Base-by-base conservation (phyloP, 2,888 invertebrate genomes). In the Melikaiella ostensackeni region DNA sequence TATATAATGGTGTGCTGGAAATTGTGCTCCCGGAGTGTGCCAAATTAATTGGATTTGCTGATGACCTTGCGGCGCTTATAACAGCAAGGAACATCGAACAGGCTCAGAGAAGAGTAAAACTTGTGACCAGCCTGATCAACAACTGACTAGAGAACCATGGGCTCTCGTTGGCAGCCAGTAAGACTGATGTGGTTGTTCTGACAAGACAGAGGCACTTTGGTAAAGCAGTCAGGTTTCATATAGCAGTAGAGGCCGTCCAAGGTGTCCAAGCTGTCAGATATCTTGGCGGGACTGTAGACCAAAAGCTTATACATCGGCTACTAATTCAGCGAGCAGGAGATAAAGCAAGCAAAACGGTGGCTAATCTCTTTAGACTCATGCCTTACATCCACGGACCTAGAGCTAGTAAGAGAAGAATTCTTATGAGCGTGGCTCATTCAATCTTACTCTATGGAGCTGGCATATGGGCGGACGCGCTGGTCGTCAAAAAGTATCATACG, bases 381-480 rank as follows among this genome's bases (percentile, higher is more conserved):
- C 35, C 42, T 19, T 75, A 78, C 30, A 30, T 70, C 7, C 11
- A 11, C 7, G 75, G 75, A 0, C 77, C 81, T 38, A 74, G 79
- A 9, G 46, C 70, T 24, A 76, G 82, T 50, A 81, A 77, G 57
- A 77, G 83, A 27, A 27, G 76, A n/a, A 21, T 79, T 1, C 38
- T 84, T 0, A 78, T 82, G 79, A 33, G 75, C 5, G 76, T 75
- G 5, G 64, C 74, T 1, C 74, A 85, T 77, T 84, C 84, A 38
- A 79, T 80, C 27, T 74, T 84, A 9, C 79, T 84, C 33, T 83
- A 84, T 61, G 82, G 83, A 4, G 82, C 81, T 38, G 79, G 81
- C 63, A 38, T 85, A 4, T 82, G 81, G 82, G 82, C 75, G 9
- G 79, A 78, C 19, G 66, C 78, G 46, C 74, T 85, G 8, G 11